Percentiles rank a stretch among this genome's conserved stretches.
Conservation (phyloP, 2,888 invertebrate species). For the Pogonocherus hispidulus region DNA sequence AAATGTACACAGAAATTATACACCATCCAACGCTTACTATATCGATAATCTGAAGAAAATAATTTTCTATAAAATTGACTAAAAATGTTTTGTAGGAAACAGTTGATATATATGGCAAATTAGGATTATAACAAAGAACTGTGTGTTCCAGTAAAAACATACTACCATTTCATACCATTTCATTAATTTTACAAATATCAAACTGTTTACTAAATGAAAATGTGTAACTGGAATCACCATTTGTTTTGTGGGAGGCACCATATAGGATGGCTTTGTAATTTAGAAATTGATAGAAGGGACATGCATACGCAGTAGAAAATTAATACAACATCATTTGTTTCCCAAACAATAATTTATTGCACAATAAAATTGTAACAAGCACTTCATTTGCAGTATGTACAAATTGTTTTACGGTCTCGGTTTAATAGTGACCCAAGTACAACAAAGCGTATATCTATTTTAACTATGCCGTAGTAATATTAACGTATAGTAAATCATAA, state of each 20-base stretch:
- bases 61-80: too few relatives aligned
- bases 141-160: too few relatives aligned
- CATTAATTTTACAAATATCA: too few relatives aligned
- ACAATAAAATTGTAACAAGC: not conserved
- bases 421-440: not conserved
- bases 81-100: too few relatives aligned
- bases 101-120: too few relatives aligned
- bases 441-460: not conserved
- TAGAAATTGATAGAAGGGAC: not conserved
- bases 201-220: not conserved
- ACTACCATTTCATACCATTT: too few relatives aligned
- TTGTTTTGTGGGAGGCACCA: not conserved
- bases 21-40: too few relatives aligned
- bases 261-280: not conserved
- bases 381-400: not conserved
- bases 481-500: conserved; percentile 9
- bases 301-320: not conserved
- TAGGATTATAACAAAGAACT: too few relatives aligned
- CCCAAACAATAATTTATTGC: not conserved
- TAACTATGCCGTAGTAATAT: not conserved
- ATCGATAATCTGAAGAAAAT: too few relatives aligned
- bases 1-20: too few relatives aligned
- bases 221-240: not conserved
- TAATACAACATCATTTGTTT: not conserved
- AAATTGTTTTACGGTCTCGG: not conserved